These are phyloP conservation scores for Torymus tubicola DNA, from an alignment of 2,888 invertebrate genomes.

Conservation along the genomic window DNA sequence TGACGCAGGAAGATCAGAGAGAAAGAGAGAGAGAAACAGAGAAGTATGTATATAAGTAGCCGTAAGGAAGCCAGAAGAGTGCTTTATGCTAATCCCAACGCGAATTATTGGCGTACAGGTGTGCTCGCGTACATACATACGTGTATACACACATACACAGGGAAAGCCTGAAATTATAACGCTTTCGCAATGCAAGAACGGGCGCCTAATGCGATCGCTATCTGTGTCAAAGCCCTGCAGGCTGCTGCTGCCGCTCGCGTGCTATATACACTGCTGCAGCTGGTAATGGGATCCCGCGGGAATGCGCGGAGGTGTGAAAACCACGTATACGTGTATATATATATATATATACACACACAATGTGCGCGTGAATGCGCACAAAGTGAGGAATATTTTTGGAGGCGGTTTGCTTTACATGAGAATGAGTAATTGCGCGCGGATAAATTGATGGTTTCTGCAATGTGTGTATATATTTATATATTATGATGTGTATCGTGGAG, in stretches of 20 bases:
- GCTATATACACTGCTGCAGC: no score
- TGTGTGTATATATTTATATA: no score
- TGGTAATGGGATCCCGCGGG: no score
- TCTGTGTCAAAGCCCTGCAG: background rate
- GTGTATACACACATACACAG: no score
- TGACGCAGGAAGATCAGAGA: background rate
- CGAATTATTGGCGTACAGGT: slow-evolving; percentile 11
- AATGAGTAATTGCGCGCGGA: no score
- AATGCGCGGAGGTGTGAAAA: slow-evolving; percentile 31
- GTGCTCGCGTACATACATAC: no score
- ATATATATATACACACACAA: no score
- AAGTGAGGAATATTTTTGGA: no score
- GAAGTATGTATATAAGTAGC: background rate
- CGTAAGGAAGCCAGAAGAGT: background rate
- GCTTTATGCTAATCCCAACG: slow-evolving; percentile 16
- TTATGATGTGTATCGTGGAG: no score
- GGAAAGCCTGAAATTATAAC: slow-evolving; percentile 22
- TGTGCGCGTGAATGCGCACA: no score
- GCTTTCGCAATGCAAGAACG: background rate
- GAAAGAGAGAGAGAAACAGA: background rate
- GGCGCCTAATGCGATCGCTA: slow-evolving; percentile 5
- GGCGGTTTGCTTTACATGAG: no score
- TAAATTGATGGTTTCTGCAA: no score
- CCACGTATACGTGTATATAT: background rate
- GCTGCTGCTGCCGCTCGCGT: background rate